A percentile compares a stretch with the other conserved stretches of the same genome.
These are phyloP conservation scores for Platalea minor DNA, from an alignment of 2,797 vertebrate species.

Conservation along the genomic window DNA sequence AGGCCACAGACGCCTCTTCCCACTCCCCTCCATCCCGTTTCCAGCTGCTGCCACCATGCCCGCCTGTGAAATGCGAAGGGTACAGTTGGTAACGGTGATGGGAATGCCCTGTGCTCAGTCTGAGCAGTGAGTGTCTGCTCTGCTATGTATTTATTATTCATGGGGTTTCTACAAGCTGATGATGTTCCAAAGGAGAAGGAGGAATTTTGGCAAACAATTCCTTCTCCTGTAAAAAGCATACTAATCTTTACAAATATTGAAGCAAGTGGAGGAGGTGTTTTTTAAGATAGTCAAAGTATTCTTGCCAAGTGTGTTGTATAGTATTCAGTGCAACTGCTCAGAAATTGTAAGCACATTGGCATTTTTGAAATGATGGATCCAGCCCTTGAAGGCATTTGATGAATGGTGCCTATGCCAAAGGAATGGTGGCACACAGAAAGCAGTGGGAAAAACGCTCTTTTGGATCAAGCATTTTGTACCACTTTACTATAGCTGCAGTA, in stretches of 20 bases:
- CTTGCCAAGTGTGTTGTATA: background rate
- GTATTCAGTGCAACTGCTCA: background rate
- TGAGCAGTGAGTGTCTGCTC: background rate
- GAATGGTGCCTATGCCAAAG: background rate
- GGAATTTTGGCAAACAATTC: background rate
- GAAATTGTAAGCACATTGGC: background rate
- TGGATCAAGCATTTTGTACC: background rate
- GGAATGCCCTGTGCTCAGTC: background rate
- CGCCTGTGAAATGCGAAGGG: background rate
- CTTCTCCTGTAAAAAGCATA: background rate
- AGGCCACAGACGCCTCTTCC: background rate
- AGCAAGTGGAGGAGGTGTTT: background rate
- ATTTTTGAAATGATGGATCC: background rate
- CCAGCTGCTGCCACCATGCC: background rate
- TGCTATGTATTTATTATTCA: background rate
- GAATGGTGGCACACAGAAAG: background rate
- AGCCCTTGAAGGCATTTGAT: background rate
- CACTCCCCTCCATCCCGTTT: rapidly evolving
- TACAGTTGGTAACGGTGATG: background rate
- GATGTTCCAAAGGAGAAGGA: background rate
- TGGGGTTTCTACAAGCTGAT: background rate
- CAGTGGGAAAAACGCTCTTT: background rate
- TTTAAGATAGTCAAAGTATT: background rate
- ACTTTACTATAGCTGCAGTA: background rate
- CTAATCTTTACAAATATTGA: background rate